These are phyloP conservation scores for Rhea pennata DNA, from an alignment of 2,113 vertebrate species.

Conservation along the genomic window DNA sequence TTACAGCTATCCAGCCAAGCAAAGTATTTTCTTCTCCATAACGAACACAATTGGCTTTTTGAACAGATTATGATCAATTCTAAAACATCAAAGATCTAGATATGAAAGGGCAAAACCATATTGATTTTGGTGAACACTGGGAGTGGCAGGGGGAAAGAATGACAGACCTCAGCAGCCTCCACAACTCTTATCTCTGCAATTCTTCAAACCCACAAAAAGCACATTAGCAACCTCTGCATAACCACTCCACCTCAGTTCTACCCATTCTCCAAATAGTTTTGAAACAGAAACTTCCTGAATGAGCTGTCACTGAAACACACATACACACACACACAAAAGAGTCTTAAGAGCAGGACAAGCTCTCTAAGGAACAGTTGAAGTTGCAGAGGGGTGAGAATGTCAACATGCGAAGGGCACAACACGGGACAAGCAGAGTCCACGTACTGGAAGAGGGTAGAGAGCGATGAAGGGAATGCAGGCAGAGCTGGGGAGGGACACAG, in stretches of 20 bases:
- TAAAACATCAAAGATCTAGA: not conserved
- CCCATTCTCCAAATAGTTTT: not conserved
- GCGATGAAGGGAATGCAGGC: not conserved
- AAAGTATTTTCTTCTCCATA: not conserved
- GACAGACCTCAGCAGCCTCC: not conserved
- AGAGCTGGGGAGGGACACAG: not conserved
- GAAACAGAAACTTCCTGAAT: rapidly evolving
- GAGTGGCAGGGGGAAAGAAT: not conserved
- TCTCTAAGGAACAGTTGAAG: rapidly evolving
- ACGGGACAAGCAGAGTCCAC: not conserved
- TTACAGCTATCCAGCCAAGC: not conserved
- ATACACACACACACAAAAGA: not conserved
- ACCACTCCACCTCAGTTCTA: not conserved
- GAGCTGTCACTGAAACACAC: not conserved
- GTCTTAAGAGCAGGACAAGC: not conserved
- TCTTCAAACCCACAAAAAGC: not conserved
- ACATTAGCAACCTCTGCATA: not conserved
- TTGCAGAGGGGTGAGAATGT: not conserved
- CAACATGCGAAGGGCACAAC: rapidly evolving
- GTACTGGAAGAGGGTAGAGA: no score
- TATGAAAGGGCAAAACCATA: not conserved
- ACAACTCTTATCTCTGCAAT: not conserved
- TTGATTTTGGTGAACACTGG: not conserved
- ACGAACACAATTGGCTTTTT: rapidly evolving
- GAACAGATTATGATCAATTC: not conserved